Evolutionary conservation across 2,797 vertebrate genomes (phyloP), one percentile per base, ranked within the genome.

Genomic region (Lagorchestes hirsutus): DNA sequence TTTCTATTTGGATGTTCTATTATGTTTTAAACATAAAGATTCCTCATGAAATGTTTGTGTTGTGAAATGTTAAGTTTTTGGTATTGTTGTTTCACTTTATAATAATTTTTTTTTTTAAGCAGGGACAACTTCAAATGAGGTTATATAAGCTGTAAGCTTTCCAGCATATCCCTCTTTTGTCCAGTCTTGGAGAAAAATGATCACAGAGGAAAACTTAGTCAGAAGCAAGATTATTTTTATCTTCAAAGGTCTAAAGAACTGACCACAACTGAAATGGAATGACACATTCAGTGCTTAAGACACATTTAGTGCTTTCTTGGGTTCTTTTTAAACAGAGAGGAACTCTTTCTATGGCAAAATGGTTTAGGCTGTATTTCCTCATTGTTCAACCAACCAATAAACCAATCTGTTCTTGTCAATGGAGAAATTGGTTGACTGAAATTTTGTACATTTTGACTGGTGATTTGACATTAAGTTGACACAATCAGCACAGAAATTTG

Each of bases 21-120:
- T 95, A 27, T 12, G 92, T 96, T 97, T 96, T 54, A 96, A 98
- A 93, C 93, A 92, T 96, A 96, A 97, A 97, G 96, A 91, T 54
- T 34, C 90, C 96, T 96, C 46, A 8, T 95, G 93, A 95, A 97
- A 96, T 0, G 50, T 50, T 58, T 22, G 40, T 92, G 29, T 92
- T 97, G 94, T 55, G 93, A 97, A 97, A 96, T 92, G 0, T 14
- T 0, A 1, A 16, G 11, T 92, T 95, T 97, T 96, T 93, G 0
- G 82, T 62, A 82, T 95, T 10, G 22, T 90, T 62, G 6, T 28
- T 93, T 96, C n/a, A 46, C n/a, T 82, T 40, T 82, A 82, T 82
- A 82, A 40, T 82, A 82, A 46, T 82, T 82, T 18, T 18, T 58
- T 57, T 59, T 40, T 82, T 24, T 2, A 82, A 82, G 8, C 18